Conservation (phyloP, 92 coral and sea anemone species). For the Ricordea florida region DNA sequence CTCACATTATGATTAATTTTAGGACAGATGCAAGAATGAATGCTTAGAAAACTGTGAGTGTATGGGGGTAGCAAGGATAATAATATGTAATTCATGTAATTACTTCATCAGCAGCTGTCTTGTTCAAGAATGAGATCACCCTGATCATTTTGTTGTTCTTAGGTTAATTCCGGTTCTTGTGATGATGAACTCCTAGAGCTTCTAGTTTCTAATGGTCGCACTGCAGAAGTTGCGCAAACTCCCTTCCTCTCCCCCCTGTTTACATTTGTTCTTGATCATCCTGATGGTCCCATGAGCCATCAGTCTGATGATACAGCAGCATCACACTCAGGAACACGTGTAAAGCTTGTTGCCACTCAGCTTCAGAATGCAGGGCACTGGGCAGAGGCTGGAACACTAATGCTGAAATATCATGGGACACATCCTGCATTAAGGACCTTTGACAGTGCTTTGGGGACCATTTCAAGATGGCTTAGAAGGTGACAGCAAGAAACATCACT, state of each 20-base stretch:
- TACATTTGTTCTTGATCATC: slow-evolving; percentile 50
- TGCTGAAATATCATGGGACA: slow-evolving; percentile 61
- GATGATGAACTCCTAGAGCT: slow-evolving; percentile 85
- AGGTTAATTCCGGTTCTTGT: slow-evolving; percentile 73
- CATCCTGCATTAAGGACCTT: slow-evolving; percentile 86
- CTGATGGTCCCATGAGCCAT: slow-evolving; percentile 16
- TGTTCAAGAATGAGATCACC: neutral
- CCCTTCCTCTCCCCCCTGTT: slow-evolving; percentile 80
- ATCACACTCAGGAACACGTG: slow-evolving; percentile 56
- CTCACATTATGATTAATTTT: too few relatives aligned
- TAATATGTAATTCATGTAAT: too few relatives aligned
- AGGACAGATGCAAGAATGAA: too few relatives aligned
- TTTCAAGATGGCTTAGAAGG: slow-evolving; percentile 82
- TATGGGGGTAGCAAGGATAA: too few relatives aligned
- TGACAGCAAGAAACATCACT: too few relatives aligned
- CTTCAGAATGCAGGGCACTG: slow-evolving; percentile 79
- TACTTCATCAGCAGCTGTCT: neutral
- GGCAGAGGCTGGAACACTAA: slow-evolving; percentile 87
- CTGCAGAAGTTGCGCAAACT: slow-evolving; percentile 73
- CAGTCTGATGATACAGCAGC: slow-evolving; percentile 32
- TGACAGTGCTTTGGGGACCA: slow-evolving; percentile 78
- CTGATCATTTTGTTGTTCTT: neutral
- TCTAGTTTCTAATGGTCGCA: slow-evolving; percentile 54
- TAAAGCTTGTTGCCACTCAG: slow-evolving; percentile 74
- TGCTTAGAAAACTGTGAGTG: too few relatives aligned